A percentile compares a stretch with the other conserved stretches of the same genome.
phyloP scores from a whole-genome alignment of 2,797 vertebrate species.

The Gallinago stenura region DNA sequence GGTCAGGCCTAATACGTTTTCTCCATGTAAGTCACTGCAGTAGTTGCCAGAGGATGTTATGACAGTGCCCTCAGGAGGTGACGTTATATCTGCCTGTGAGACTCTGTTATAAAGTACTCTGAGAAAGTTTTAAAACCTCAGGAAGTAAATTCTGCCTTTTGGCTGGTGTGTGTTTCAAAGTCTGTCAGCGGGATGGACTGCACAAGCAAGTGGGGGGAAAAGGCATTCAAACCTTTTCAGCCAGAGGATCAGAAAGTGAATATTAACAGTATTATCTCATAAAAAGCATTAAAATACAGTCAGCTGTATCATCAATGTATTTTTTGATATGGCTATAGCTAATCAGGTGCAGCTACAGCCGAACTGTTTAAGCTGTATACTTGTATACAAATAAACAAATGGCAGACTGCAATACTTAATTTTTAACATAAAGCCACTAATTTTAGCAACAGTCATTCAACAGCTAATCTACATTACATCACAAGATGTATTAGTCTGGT shows the following conservation, averaged over 20 bases:
- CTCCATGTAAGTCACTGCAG: not conserved
- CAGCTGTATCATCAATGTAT: not conserved
- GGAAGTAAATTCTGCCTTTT: not conserved
- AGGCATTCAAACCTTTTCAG: not conserved
- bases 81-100: not conserved
- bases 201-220: not conserved
- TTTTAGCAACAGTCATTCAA: not conserved
- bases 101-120: not conserved
- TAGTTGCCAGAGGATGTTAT: not conserved
- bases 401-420: not conserved
- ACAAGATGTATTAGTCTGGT: not conserved
- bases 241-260: not conserved
- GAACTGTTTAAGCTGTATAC: not conserved
- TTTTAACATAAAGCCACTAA: not conserved
- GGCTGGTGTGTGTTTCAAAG: not conserved
- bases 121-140: not conserved
- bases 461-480: not conserved
- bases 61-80: not conserved
- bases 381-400: not conserved
- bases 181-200: not conserved
- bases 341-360: not conserved
- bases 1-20: not conserved
- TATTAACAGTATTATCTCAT: not conserved
- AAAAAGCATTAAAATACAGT: not conserved
- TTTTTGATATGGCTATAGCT: not conserved